Evolutionary conservation across 2,888 invertebrate genomes (phyloP).

Genomic region (Craniophora ligustri): DNA sequence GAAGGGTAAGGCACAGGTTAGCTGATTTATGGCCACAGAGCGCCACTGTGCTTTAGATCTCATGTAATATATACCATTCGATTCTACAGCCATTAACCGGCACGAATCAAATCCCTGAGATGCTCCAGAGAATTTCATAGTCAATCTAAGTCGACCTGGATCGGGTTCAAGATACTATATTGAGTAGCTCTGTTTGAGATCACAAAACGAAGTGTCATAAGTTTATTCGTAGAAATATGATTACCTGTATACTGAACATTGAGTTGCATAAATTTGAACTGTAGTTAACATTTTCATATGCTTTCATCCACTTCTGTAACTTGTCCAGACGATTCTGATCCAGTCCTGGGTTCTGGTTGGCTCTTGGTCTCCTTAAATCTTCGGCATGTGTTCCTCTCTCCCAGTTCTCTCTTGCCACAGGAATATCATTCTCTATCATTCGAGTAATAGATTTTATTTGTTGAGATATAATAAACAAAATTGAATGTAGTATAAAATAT

Average conservation of each 20-base stretch:
- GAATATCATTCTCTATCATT: conserved; percentile 38
- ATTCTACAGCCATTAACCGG: too few relatives aligned
- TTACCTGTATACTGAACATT: conserved; percentile 61
- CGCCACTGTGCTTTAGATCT: too few relatives aligned
- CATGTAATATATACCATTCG: too few relatives aligned
- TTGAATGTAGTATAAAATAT: conserved; percentile 49
- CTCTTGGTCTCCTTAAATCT: not conserved
- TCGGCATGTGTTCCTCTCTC: not conserved
- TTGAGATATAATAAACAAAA: conserved; percentile 54
- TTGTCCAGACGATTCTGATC: conserved; percentile 15
- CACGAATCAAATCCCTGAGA: too few relatives aligned
- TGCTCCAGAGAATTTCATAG: too few relatives aligned
- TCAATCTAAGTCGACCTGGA: too few relatives aligned
- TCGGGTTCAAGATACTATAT: too few relatives aligned
- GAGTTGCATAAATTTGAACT: conserved; percentile 53
- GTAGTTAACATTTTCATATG: conserved; percentile 56
- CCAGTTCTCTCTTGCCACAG: not conserved
- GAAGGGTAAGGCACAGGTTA: too few relatives aligned
- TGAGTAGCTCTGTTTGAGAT: too few relatives aligned
- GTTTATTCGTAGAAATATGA: conserved; percentile 3
- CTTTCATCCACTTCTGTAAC: conserved; percentile 57
- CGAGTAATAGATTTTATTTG: conserved; percentile 55
- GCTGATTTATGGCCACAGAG: too few relatives aligned
- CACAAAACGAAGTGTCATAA: too few relatives aligned
- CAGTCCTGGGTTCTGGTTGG: too few relatives aligned